Evolutionary conservation across 1,140 invertebrate genomes (phyloP), one percentile per base, ranked within the genome.

Genomic region (Zaprionus camerounensis): DNA sequence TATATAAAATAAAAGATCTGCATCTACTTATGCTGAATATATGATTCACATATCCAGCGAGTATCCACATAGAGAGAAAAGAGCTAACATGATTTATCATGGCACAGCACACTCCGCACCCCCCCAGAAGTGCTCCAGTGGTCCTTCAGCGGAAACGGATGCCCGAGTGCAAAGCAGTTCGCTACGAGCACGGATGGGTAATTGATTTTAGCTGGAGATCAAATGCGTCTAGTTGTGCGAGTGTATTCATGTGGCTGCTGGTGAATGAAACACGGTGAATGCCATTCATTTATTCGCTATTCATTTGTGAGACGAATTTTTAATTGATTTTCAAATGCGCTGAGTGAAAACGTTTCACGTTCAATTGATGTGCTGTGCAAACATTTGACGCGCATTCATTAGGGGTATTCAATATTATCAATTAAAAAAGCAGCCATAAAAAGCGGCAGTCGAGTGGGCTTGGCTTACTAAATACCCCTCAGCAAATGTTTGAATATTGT

Each of bases 71-170:
- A 11, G 31, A 34, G 51, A 58, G 80, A 49, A 53, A 63, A 34
- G 71, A 67, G 63, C 31, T 64, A 59, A 81, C 77, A 72, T 81
- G 79, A 85, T 85, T 81, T 81, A 85, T 85, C 44, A 53, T 71
- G 59, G 57, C 59, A 44, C 31, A 12, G 38, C 71, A 58, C 5
- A 63, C 36, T 17, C 34, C 24, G 56, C 7, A 17, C 5, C 11
- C 24, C 28, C 5, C 13, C 38, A 31, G 31, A 34, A 9, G 31
- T 34, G 9, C 31, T 34, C 9, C 13, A 26, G 63, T 20, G 51
- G 15, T 28, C 20, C 24, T 26, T 20, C 15, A 56, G 26, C 22
- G 20, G 31, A 28, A 26, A 26, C 31, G 24, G 9, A 13, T 12
- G 51, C 59, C 28, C 28, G 56, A 51, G 38, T 55, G 51, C 31